Base-by-base conservation (phyloP, 2,797 vertebrate species). In the Taenioides sp. region DNA sequence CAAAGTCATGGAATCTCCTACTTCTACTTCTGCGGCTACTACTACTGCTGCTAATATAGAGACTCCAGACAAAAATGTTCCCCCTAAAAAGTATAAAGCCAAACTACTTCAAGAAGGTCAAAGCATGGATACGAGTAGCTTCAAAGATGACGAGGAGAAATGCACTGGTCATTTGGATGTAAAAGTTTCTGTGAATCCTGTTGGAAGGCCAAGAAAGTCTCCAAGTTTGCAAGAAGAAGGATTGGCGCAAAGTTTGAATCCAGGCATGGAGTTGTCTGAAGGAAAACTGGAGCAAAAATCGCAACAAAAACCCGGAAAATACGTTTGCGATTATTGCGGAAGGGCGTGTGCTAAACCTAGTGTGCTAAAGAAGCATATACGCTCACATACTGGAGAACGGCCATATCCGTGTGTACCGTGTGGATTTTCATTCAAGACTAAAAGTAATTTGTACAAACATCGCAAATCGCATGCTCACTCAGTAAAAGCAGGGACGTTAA, bases 401-500 rank as follows among this genome's bases (percentile, higher is more conserved):
- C 98, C 98, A 0, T 99, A 99, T 77, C 98, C 98, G 0, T 99
- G 98, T 79, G 89, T 97, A 82, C 98, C 98, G 64, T 99, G 98
- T 66, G 98, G 98, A 65, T 99, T 99, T 91, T 99, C 98, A 68
- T 99, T 99, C 89, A 99, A 99, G 94, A 99, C 98, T 0, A 99
- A 99, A 92, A 99, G 98, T 88, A 99, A 99, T 90, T 93, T 99
- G 77, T 99, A 99, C 92, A 99, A 99, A 95, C 98, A 99, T 93
- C 94, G 97, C 87, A 99, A 99, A 89, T 99, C 98, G 40, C 98
- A 99, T 77, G 96, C 98, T 80, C 98, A 99, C 86, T 96, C 95
- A 9, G 96, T 99, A 88, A 99, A 99, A 94, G 97, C 98, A 62
- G 97, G 97, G 91, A 95, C 96, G 84, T 95, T 96, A 88, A 96